Percentiles rank a stretch among this genome's conserved stretches.
Conservation (phyloP, 2,113 vertebrate species). For the Meriones unguiculatus region DNA sequence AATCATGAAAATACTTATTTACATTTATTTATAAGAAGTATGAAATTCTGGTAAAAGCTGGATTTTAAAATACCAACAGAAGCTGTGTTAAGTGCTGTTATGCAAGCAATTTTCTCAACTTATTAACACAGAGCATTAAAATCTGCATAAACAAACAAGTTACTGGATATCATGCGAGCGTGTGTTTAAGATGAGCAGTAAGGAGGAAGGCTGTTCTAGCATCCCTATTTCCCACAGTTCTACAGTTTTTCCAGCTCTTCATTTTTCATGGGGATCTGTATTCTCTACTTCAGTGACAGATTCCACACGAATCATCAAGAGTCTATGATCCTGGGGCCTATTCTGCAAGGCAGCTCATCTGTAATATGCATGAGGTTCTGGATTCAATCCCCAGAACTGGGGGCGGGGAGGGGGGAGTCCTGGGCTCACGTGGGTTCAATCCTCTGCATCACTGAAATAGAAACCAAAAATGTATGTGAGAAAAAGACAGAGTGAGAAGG, state of each 20-base stretch:
- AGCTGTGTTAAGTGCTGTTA: neutral
- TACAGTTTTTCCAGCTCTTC: neutral
- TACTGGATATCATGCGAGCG: neutral
- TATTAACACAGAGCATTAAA: neutral
- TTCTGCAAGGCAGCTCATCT: neutral
- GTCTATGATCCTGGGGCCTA: neutral
- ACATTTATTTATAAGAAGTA: slow-evolving; percentile 33
- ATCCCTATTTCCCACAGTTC: neutral
- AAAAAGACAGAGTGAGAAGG: neutral
- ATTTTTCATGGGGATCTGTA: neutral
- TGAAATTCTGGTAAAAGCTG: neutral
- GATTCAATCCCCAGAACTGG: neutral
- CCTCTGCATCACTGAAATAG: neutral
- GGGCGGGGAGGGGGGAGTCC: neutral
- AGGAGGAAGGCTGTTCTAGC: neutral
- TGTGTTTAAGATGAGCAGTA: neutral
- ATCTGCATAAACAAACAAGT: neutral
- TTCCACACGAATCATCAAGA: neutral
- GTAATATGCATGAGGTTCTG: neutral
- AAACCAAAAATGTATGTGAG: neutral
- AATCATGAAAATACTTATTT: neutral
- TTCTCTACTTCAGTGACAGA: neutral
- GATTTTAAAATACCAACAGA: slow-evolving; percentile 20
- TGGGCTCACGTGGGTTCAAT: neutral
- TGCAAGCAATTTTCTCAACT: neutral